Evolutionary conservation across 2,888 invertebrate species (phyloP), one percentile per base, ranked within the genome.

Genomic region (Parapristionchus giblindavisi): DNA sequence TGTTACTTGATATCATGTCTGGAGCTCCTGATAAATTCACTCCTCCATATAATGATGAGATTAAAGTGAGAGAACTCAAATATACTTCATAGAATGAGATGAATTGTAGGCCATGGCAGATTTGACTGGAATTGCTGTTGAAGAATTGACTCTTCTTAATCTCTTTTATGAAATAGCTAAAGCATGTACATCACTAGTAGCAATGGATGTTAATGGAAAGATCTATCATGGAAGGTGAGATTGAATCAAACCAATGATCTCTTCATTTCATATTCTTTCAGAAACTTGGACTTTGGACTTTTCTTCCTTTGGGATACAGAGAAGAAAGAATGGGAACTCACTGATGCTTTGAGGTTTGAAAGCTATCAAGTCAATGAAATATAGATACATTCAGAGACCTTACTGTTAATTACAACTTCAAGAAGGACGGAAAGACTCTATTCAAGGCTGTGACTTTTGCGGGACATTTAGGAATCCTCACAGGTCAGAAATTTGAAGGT

Each of bases 101-200:
- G 21, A 27, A 32, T 52, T 66, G 32, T 52, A 79, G 78, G 81
- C 77, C 5, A 77, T 81, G 65, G 48, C 80, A 1, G 54, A 77
- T 2, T 54, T 58, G 51, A 54, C 79, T 6, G 78, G 77, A 1
- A 51, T 80, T n/a, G 24, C 76, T n/a, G 40, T 78, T 87, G 90
- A 90, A 24, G 90, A 91, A 80, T 81, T 90, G 34, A 88, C 90
- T 0, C 84, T 91, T 54, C 91, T 89, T 85, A 91, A 91, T 81
- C 87, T 91, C 24, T 91, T 91, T 86, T 91, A 91, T 82, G 91
- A 91, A 84, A 82, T 91, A 32, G 90, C 90, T 84, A 90, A 90
- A n/a, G 88, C 90, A 8, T 91, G 91, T 82, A 91, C 91, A 2
- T 91, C 91, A 2, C 89, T 91, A 52, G 87, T 91, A 1, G 89